Evolutionary conservation across 2,113 vertebrate genomes (phyloP), one percentile per base, ranked within the genome.

Genomic region (Poecilia latipinna): DNA sequence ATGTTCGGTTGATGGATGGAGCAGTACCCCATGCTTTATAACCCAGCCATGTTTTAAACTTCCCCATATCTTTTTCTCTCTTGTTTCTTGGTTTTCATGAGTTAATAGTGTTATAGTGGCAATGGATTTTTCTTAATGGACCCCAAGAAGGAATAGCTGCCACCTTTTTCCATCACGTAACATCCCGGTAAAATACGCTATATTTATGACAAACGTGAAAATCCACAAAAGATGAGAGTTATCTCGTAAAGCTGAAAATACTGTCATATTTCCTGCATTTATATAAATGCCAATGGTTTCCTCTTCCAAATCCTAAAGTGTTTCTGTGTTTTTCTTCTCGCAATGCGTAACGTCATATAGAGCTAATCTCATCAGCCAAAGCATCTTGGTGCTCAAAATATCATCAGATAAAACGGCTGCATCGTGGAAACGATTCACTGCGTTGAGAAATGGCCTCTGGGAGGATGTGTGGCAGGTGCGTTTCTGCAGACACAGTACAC

Each of bases 321-420:
- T 62, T 62, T 29, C 12, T 62, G 61, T 31, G 28, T 32, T 62
- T 32, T 57, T 8, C 51, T 24, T 24, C 22, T 57, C 3, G 3
- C 8, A 7, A 8, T 57, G 19, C 51, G 17, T 24, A 57, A 3
- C 19, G n/a, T 57, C 51, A 57, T 8, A 57, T 57, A 57, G 2
- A n/a, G 6, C 51, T 57, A 57, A 57, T 22, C 51, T 57, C 19
- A 57, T 57, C 5, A 32, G n/a, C 19, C 57, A 32, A 48, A 66
- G 22, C 39, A 63, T 42, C 4, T 42, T 7, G 42, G 63, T 72
- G 61, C 24, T 67, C 44, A 75, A 54, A 77, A 62, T 19, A 44
- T 71, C 62, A 57, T 60, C 44, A 31, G 12, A 80, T 60, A 54
- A 68, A 26, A 63, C 2, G 51, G 57, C 33, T 66, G 51, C 22